Evolutionary conservation across 2,888 invertebrate species (phyloP).

Genomic region (Chymomyza caudatula): DNA sequence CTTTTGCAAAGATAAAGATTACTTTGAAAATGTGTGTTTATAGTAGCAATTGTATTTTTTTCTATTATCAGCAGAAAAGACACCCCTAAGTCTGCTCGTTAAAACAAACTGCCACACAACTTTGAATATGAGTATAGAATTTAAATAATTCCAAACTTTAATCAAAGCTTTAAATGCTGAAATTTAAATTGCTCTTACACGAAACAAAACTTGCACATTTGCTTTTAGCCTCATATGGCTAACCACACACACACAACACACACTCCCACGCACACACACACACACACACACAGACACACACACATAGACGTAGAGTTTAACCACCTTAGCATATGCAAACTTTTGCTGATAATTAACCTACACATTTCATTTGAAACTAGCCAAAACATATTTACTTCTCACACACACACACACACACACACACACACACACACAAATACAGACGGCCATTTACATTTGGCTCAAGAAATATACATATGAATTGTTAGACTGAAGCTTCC

Average conservation of each 20-base stretch:
- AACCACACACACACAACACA: conserved; percentile 18
- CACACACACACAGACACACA: not conserved
- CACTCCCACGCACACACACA: not conserved
- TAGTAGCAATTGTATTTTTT: no score
- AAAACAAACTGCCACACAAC: not conserved
- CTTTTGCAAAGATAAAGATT: no score
- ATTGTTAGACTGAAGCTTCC: conserved; percentile 29
- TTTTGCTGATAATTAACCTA: conserved; percentile 56
- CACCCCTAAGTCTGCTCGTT: not conserved
- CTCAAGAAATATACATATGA: conserved; percentile 47
- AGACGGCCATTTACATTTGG: conserved; percentile 5
- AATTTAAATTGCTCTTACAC: not conserved
- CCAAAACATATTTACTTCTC: conserved; percentile 23
- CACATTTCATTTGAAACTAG: conserved; percentile 40
- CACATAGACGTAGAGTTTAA: conserved; percentile 1
- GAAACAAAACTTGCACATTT: not conserved
- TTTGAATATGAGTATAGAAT: not conserved
- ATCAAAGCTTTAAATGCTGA: not conserved
- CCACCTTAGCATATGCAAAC: conserved; percentile 44
- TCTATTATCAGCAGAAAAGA: no score
- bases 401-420: not conserved
- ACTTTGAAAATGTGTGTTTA: no score
- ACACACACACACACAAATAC: not conserved
- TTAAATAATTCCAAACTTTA: not conserved
- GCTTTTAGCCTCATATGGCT: not conserved